Percentiles rank a stretch among this genome's conserved stretches.
Evolutionary conservation across 2,797 vertebrate species (phyloP).

Genomic region (Ciconia nigra): DNA sequence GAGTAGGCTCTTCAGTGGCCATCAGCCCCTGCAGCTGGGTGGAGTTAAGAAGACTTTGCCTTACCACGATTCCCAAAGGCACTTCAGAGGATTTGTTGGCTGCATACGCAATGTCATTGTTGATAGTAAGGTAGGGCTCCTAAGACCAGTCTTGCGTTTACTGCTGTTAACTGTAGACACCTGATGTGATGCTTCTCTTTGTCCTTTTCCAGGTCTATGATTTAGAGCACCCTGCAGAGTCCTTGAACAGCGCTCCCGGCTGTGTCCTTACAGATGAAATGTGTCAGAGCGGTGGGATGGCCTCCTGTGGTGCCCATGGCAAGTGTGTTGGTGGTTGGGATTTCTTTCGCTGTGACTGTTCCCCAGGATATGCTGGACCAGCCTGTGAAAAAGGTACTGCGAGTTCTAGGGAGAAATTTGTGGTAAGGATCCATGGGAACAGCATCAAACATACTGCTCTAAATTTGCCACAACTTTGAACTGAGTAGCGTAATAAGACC

Average conservation of each 20-base stretch:
- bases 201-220: constrained; percentile 80
- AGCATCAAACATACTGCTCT: neutral
- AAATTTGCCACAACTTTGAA: neutral
- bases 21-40: constrained; percentile 88
- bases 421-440: neutral
- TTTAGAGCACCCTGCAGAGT: constrained; percentile 83
- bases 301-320: constrained; percentile 82
- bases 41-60: constrained; percentile 81
- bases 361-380: constrained; percentile 81
- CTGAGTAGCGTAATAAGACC: neutral
- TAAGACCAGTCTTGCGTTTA: neutral
- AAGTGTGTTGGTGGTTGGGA: constrained; percentile 84
- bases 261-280: constrained; percentile 80
- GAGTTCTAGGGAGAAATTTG: neutral
- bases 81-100: constrained; percentile 82
- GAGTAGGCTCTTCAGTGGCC: constrained; percentile 79
- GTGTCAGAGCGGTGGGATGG: constrained; percentile 75
- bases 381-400: constrained; percentile 82
- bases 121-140: constrained; percentile 82
- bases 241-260: constrained; percentile 80
- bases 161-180: neutral
- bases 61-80: constrained; percentile 29
- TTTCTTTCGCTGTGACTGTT: constrained; percentile 86
- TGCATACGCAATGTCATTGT: constrained; percentile 85
- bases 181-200: neutral